These are phyloP conservation scores for Sebastes reedi DNA, from an alignment of 2,797 vertebrate species.

Conservation along the genomic window DNA sequence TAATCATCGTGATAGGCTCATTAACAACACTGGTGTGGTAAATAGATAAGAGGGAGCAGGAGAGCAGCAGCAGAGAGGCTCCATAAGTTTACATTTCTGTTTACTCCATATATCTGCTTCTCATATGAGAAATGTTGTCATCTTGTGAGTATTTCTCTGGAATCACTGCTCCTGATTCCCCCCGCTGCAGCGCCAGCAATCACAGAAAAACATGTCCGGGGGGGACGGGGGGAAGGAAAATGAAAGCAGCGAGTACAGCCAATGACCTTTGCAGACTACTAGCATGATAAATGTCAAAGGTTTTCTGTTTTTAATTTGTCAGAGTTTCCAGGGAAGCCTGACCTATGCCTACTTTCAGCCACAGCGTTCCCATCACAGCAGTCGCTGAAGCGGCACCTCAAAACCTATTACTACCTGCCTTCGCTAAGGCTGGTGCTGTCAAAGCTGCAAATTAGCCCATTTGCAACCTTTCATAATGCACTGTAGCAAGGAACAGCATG, in stretches of 20 bases:
- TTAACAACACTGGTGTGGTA: conserved; percentile 23
- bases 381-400: conserved; percentile 75
- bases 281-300: conserved; percentile 83
- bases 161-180: conserved; percentile 43
- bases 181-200: conserved; percentile 52
- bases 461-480: conserved; percentile 79
- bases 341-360: conserved; percentile 76
- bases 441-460: conserved; percentile 80
- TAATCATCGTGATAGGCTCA: conserved; percentile 36
- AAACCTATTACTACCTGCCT: conserved; percentile 74
- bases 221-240: conserved; percentile 58
- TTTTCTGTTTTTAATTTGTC: conserved; percentile 83
- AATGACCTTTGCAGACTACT: conserved; percentile 78
- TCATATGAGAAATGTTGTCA: conserved; percentile 35
- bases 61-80: neutral
- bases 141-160: conserved; percentile 36
- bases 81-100: conserved; percentile 7
- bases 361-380: conserved; percentile 69
- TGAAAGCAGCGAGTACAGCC: conserved; percentile 69
- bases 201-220: conserved; percentile 69
- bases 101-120: conserved; percentile 26
- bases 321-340: conserved; percentile 78
- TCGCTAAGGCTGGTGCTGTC: conserved; percentile 73
- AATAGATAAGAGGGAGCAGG: conserved; percentile 1
- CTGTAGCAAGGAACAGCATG: conserved; percentile 68